These are phyloP conservation scores for Ditula angustiorana DNA, from an alignment of 2,888 invertebrate genomes.

Conservation along the genomic window DNA sequence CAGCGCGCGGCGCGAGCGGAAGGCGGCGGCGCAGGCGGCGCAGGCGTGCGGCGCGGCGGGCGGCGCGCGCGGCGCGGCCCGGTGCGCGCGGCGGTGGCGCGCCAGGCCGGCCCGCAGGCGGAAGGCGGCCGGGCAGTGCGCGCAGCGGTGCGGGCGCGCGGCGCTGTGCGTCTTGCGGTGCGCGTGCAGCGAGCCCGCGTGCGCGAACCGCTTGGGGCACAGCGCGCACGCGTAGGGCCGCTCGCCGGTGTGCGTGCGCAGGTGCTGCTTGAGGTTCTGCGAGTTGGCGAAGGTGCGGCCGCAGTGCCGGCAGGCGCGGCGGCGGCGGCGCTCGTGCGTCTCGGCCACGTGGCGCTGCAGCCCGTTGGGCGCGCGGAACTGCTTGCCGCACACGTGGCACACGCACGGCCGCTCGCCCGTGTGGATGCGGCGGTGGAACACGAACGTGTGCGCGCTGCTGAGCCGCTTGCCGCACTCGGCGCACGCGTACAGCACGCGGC, in stretches of 20 bases:
- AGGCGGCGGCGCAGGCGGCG: constrained; percentile 79
- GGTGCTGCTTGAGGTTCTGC: constrained; percentile 77
- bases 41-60: constrained; percentile 54
- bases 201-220: constrained; percentile 88
- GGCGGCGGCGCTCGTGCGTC: constrained; percentile 87
- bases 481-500: constrained; percentile 84
- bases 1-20: constrained; percentile 86
- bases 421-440: constrained; percentile 87
- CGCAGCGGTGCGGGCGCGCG: constrained; percentile 84
- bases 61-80: constrained; percentile 87
- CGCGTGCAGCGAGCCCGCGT: constrained; percentile 87
- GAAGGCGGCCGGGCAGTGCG: constrained; percentile 86
- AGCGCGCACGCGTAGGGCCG: constrained; percentile 84
- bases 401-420: constrained; percentile 88
- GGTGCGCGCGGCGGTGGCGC: constrained; percentile 85
- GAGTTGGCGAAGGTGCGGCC: constrained; percentile 79
- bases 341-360: constrained; percentile 86
- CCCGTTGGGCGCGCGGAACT: constrained; percentile 88
- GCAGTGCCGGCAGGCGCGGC: constrained; percentile 85
- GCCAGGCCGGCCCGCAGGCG: constrained; percentile 84
- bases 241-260: constrained; percentile 79
- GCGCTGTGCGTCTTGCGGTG: constrained; percentile 86
- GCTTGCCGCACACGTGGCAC: constrained; percentile 88
- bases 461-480: constrained; percentile 85
- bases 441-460: constrained; percentile 86